Base-by-base conservation (phyloP, 2,888 invertebrate genomes). In the Eupithecia exiguata region DNA sequence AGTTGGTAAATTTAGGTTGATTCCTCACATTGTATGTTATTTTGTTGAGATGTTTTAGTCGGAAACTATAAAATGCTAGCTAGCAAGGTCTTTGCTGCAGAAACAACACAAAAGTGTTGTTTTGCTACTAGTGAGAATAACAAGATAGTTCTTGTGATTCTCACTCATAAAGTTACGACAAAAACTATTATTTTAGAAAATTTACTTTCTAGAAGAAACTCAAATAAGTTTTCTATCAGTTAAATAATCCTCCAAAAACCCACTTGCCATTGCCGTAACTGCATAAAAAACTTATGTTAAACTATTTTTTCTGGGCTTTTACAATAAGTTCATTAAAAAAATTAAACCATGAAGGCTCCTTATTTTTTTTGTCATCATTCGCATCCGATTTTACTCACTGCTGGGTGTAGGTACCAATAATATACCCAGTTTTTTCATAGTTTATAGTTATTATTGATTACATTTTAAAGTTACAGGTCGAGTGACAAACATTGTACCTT, bases 1-100 rank as follows among this genome's bases (percentile, higher is more conserved):
- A 76, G 71, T 71, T 53, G n/a, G 36, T 68, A 49, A 70, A 65
- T 73, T 72, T 46, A 58, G 66, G 69, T 68, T 67, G 21, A 63
- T 67, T 61, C n/a, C 25, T 69, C 53, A 63, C 63, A 66, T 70
- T 70, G 69, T 71, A 67, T 36, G 35, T 21, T 53, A 58, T 70
- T 49, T 70, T 58, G 68, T 61, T 53, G 16, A 35, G 21, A 5
- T 46, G 16, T 74, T 68, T 69, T 67, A 67, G 21, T 43, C 30
- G 25, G 18, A 71, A 69, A 38, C 69, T 69, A 74, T 74, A 67
- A 69, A 69, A 62, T 62, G 7, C 58, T 25, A 53, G 53, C 53
- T 1, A 58, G 53, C 25, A 53, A 53, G 5, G 5, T 21, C 5
- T 25, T 25, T 14, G 58, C 58, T 58, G 58, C 25, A 1, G 0